These are phyloP conservation scores for Nemoura dubitans DNA, from an alignment of 2,888 invertebrate genomes.

Conservation along the genomic window DNA sequence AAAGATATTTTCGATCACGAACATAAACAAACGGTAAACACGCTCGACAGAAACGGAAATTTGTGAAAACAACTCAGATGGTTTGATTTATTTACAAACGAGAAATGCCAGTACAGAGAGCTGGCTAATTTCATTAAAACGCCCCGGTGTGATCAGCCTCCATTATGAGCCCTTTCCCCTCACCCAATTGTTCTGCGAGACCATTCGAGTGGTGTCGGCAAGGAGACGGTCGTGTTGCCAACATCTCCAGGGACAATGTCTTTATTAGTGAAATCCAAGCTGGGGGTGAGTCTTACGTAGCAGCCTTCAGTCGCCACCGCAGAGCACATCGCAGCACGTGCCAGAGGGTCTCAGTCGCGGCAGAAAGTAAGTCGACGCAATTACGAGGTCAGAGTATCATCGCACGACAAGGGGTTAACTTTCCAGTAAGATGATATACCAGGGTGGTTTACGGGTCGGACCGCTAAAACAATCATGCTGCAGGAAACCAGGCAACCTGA, in stretches of 20 bases:
- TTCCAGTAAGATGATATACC: constrained; percentile 34
- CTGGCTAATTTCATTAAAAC: neutral
- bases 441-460: neutral
- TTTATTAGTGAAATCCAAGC: constrained; percentile 34
- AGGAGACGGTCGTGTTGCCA: constrained; percentile 17
- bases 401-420: constrained; percentile 33
- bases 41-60: too few species aligned
- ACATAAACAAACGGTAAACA: neutral
- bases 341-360: neutral
- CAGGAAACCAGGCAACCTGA: neutral
- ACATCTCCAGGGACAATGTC: constrained; percentile 23
- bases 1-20: neutral
- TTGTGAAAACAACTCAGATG: too few species aligned
- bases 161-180: neutral
- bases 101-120: neutral
- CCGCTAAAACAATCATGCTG: neutral
- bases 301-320: neutral
- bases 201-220: neutral
- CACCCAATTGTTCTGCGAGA: neutral
- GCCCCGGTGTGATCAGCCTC: neutral
- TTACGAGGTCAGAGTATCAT: constrained; percentile 37
- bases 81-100: neutral
- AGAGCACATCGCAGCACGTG: neutral
- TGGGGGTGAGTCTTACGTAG: constrained; percentile 12
- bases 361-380: constrained; percentile 31